Evolutionary conservation across 2,113 vertebrate species (phyloP), one percentile per base, ranked within the genome.

Genomic region (Peucedramus taeniatus): DNA sequence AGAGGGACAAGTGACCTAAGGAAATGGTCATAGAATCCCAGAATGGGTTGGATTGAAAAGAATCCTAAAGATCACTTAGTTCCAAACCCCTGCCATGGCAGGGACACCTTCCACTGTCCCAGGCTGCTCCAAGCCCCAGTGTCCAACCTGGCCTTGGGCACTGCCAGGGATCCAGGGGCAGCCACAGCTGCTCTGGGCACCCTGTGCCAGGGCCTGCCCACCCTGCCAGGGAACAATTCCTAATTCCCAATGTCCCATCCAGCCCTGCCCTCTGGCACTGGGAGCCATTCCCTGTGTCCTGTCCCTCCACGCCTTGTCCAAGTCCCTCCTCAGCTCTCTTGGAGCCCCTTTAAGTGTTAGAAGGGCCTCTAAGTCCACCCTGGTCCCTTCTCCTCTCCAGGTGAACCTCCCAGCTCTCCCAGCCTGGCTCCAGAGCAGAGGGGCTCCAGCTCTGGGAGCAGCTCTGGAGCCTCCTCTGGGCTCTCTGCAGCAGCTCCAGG

Each of bases 381-480:
- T 27, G 30, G 56, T 49, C 5, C 24, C 13, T 40, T 21, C 40
- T 40, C 23, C 7, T 22, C 47, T 14, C 30, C 30, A 15, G 40
- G 4, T 18, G n/a, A 39, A 1, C 15, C 8, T 14, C 33, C 27
- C 39, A 53, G 33, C 39, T 70, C 12, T 61, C 15, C 47, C 64
- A 28, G 64, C 14, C 72, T 37, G 22, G 23, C 45, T 51, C 4
- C 39, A n/a, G 35, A 42, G 44, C 54, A 40, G 35, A 56, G 35
- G 23, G 7, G 12, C 60, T 66, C 35, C 71, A 51, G 27, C 44
- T 31, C 27, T 26, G 2, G 15, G 12, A 54, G 13, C 56, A 44
- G 1, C 45, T 59, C 23, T 1, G 0, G 18, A 37, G 26, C 6
- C 20, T 42, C 9, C 71, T 17, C 31, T 20, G 44, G 37, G 3